Base-by-base conservation (phyloP, 1,140 invertebrate genomes). In the Lasioglossum albipes region DNA sequence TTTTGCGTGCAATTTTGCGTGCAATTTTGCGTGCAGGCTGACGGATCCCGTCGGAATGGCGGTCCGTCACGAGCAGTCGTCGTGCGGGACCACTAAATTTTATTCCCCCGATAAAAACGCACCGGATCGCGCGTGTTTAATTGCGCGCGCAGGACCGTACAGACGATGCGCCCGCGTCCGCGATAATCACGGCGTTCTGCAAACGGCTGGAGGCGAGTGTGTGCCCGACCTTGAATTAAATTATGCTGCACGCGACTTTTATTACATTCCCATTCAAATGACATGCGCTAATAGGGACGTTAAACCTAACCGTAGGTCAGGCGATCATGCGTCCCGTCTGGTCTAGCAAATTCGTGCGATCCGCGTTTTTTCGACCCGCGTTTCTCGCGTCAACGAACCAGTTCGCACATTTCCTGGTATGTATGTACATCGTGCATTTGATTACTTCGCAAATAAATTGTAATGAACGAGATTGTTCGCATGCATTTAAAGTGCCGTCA, bases 231-330 rank as follows among this genome's bases (percentile, higher is more conserved):
- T 89, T 86, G 86, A 83, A 80, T 84, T 73, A 85, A 88, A 86
- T 89, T 89, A 85, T 83, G 71, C 75, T 71, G 70, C 80, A 82
- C 79, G 75, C 79, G 83, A 82, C 82, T 83, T 85, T 88, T 88
- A 87, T 85, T 85, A 85, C 82, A 88, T 84, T 87, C 66, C 69
- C 83, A 84, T 84, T 87, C 82, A 78, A 87, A 82, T 82, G 84
- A 87, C 85, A 85, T 88, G 83, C 85, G 75, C 65, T 68, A 83
- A 87, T 79, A 80, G 71, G 80, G 54, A 20, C 77, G 84, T 86
- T 79, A 84, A 87, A 84, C 69, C n/a, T 66, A 69, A 54, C 36
- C 81, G 70, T 83, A 78, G 81, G 74, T 83, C 81, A 79, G 70
- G 69, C 73, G 52, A 66, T 42, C n/a, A 52, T 27, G 75, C 79